phyloP scores from a whole-genome alignment of 2,888 invertebrate species.

The Clistopyga incitator region DNA sequence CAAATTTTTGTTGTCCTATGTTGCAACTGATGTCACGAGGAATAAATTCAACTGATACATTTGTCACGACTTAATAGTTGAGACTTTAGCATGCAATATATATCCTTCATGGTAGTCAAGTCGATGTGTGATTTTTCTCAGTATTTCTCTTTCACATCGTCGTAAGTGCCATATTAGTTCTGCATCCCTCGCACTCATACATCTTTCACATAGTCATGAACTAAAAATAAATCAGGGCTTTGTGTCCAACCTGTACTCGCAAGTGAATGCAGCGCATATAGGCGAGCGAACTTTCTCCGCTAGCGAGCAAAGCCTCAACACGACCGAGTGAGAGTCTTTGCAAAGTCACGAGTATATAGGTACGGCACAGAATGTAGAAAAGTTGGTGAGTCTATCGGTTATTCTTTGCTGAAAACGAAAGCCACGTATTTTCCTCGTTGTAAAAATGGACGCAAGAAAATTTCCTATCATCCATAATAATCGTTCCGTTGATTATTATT shows the following conservation, averaged over 20 bases:
- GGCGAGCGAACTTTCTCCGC: slow-evolving; percentile 53
- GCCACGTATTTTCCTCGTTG: not conserved
- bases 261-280: slow-evolving; percentile 32
- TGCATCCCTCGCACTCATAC: not conserved
- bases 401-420: not conserved
- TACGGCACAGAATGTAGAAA: slow-evolving; percentile 16
- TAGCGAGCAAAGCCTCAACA: slow-evolving; percentile 15
- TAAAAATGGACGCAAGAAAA: not conserved
- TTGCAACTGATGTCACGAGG: too few species aligned
- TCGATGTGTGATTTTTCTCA: too few species aligned
- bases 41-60: too few species aligned
- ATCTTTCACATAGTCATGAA: slow-evolving; percentile 15
- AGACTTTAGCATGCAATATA: too few species aligned
- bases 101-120: too few species aligned
- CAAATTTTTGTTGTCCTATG: too few species aligned
- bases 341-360: slow-evolving; percentile 23
- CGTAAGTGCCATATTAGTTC: not conserved
- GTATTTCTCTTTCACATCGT: too few species aligned
- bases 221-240: slow-evolving; percentile 49
- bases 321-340: slow-evolving; percentile 46
- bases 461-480: not conserved
- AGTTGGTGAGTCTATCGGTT: not conserved
- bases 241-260: slow-evolving; percentile 33
- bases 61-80: too few species aligned
- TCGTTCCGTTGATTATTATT: not conserved